Base-by-base conservation (phyloP, 2,113 vertebrate species). In the Colistium nudipinnis region DNA sequence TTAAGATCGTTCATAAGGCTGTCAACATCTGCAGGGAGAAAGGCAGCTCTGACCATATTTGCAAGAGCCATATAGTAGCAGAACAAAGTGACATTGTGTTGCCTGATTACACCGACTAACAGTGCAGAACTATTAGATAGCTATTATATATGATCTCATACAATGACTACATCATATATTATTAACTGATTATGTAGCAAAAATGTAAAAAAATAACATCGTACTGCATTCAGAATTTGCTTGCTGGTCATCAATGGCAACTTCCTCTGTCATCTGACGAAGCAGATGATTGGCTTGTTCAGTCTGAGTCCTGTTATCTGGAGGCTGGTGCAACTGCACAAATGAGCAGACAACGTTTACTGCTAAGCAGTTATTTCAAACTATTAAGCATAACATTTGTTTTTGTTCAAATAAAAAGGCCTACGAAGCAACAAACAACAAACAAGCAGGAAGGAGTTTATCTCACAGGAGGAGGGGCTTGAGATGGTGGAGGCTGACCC, bases 241-340 rank as follows among this genome's bases (percentile, higher is more conserved):
- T 61, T 90, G 84, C 51, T 67, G 85, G 47, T 93, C 83, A 80
- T 98, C 96, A 80, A 98, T 96, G 61, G 91, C 88, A 83, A 93
- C 90, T 81, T 99, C 95, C 25, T 96, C 96, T 20, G 94, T 81
- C 88, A 98, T 90, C 8, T 95, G 95, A 64, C 84, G 93, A 64
- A 99, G 87, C 43, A 99, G 87, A 81, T 96, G 95, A 84, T 95
- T 94, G 4, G 92, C 85, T 86, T 94, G 92, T 86, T 99, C 94
- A 8, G 89, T 90, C 63, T 95, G 92, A 49, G 93, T 96, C 83
- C 95, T 94, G 51, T 67, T 86, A 63, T 96, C 93, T 24, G 94
- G 92, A 73, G 93, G 89, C 10, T 90, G 93, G 68, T 95, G 87
- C 39, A 90, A 86, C 97, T 99, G 80, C 22, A 62, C 59, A 86